Percentiles rank a stretch among this genome's conserved stretches.
Evolutionary conservation across 2,113 vertebrate species (phyloP).

Genomic region (Leucoraja erinaceus): DNA sequence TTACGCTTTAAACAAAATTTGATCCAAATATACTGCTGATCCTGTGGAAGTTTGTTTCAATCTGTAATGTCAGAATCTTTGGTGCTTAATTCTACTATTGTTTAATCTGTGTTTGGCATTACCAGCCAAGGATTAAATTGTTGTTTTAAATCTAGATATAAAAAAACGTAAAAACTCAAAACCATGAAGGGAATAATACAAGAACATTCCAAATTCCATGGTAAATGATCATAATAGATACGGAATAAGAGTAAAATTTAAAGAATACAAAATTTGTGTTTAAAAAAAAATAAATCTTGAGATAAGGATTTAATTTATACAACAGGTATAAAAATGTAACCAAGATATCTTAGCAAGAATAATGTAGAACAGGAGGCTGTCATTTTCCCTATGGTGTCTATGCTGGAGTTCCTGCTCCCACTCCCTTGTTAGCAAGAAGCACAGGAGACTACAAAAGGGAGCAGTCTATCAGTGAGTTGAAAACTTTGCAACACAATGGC

Average conservation of each 20-base stretch:
- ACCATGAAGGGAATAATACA: slow-evolving; percentile 20
- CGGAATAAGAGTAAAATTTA: not conserved
- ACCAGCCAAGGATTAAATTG: slow-evolving; percentile 1
- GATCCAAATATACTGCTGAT: not conserved
- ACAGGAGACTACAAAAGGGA: not conserved
- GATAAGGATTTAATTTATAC: too few species aligned
- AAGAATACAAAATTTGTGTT: too few species aligned
- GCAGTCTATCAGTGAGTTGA: not conserved
- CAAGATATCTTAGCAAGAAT: not conserved
- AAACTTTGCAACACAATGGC: not conserved
- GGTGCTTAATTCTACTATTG: too few species aligned
- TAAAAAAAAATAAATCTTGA: too few species aligned
- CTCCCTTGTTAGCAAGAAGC: not conserved
- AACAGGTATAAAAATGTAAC: too few species aligned
- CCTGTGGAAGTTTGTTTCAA: not conserved
- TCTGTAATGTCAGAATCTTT: too few species aligned
- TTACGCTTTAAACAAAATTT: not conserved
- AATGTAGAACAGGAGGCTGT: not conserved
- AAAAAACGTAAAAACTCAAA: not conserved
- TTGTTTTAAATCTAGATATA: slow-evolving; percentile 20
- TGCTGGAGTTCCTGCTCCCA: not conserved
- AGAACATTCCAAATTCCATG: not conserved
- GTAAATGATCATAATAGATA: not conserved
- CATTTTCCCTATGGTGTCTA: not conserved
- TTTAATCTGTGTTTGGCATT: slow-evolving; percentile 14